Percentiles rank a stretch among this genome's conserved stretches.
phyloP scores from a whole-genome alignment of 1,140 invertebrate species.

The Eriocheir sinensis region DNA sequence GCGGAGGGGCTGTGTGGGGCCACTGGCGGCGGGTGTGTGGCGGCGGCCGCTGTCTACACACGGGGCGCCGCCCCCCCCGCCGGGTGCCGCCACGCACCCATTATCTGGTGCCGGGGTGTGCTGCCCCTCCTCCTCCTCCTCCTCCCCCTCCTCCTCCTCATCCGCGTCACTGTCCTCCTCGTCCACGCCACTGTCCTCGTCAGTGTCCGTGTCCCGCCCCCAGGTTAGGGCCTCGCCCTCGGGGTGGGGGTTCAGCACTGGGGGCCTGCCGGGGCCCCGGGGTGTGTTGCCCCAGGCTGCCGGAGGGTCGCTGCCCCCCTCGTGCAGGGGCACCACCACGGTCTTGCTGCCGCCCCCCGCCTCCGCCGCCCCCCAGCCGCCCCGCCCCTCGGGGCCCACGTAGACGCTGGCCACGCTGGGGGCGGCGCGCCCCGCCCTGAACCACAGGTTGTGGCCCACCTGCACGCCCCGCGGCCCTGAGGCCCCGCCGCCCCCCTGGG shows the following conservation, averaged over 20 bases:
- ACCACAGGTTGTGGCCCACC: constrained; percentile 61
- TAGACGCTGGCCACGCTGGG: neutral
- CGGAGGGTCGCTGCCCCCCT: too few relatives aligned
- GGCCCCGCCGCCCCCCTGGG: constrained; percentile 32
- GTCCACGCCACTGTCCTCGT: neutral
- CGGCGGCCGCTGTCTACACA: too few relatives aligned
- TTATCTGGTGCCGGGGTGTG: too few relatives aligned
- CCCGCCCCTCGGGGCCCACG: neutral
- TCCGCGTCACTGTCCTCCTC: neutral
- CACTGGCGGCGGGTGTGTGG: too few relatives aligned
- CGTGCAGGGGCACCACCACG: neutral
- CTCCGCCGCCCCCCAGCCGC: neutral
- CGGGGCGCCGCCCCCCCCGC: too few relatives aligned
- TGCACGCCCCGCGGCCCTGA: constrained; percentile 35
- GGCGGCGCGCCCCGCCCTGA: neutral
- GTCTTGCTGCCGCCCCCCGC: neutral
- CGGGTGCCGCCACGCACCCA: too few relatives aligned
- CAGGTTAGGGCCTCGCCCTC: too few relatives aligned
- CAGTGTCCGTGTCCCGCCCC: neutral
- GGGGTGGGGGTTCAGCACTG: neutral
- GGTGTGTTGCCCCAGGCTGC: too few relatives aligned
- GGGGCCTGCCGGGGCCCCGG: neutral
- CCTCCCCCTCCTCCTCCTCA: neutral
- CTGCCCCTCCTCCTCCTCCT: too few relatives aligned
- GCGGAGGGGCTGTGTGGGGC: too few relatives aligned